phyloP scores from a whole-genome alignment of 1,140 invertebrate genomes.

The Drosophila sechellia region DNA sequence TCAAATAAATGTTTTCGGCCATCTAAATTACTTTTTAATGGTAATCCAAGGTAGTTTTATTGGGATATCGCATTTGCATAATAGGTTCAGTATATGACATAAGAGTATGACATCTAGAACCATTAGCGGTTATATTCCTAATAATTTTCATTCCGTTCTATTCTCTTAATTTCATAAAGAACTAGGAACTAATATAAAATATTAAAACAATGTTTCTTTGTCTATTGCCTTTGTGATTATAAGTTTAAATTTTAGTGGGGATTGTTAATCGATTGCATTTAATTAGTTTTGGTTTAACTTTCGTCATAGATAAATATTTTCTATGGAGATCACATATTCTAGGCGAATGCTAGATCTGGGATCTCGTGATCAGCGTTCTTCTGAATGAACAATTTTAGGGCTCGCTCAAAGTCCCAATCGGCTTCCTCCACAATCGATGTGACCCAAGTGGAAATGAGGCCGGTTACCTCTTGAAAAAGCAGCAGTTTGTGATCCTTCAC shows the following conservation, averaged over 20 bases:
- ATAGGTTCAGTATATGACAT: no score
- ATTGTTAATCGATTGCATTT: no score
- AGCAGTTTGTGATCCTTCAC: constrained; percentile 60
- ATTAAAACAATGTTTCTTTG: no score
- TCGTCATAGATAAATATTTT: background rate
- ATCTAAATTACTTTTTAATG: constrained; percentile 34
- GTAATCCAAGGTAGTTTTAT: constrained; percentile 2
- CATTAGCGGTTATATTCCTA: no score
- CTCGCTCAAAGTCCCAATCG: constrained; percentile 60
- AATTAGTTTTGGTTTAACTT: no score
- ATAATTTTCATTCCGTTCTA: no score
- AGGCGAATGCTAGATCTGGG: constrained; percentile 48
- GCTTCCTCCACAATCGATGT: constrained; percentile 68
- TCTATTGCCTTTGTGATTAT: no score
- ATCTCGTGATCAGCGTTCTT: constrained; percentile 32
- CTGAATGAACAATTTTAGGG: constrained; percentile 48
- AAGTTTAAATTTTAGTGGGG: no score
- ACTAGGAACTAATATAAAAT: no score
- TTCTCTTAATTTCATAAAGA: no score
- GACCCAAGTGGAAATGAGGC: constrained; percentile 67
- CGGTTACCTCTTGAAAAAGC: constrained; percentile 67
- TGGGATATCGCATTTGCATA: background rate
- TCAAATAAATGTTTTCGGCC: constrained; percentile 55
- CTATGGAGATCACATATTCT: background rate
- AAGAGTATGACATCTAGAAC: no score